Conservation (phyloP, 2,797 vertebrate genomes). For the Gymnocypris eckloni region DNA sequence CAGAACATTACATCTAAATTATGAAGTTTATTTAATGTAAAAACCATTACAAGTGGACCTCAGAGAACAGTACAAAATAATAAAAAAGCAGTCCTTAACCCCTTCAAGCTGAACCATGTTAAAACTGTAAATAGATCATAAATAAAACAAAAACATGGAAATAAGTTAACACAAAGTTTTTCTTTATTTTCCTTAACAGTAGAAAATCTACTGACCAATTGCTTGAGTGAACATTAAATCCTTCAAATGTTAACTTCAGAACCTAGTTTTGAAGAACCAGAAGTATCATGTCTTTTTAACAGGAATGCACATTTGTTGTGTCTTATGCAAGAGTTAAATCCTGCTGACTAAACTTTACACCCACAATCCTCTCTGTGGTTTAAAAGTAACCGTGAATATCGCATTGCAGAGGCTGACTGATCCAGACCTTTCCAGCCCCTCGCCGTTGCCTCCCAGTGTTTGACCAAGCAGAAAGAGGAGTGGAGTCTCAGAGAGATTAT, state of each 20-base stretch:
- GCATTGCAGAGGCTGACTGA: conserved; percentile 40
- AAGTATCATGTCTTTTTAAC: neutral
- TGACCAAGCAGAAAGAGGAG: conserved; percentile 65
- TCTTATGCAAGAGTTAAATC: conserved; percentile 22
- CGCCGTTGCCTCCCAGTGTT: conserved; percentile 60
- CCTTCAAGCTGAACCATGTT: neutral
- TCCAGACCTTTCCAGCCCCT: conserved; percentile 30
- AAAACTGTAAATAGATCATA: neutral
- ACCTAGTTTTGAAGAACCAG: neutral
- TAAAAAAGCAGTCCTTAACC: too few relatives aligned
- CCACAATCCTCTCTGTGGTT: conserved; percentile 17
- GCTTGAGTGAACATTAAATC: neutral
- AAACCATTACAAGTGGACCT: too few relatives aligned
- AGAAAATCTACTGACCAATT: neutral
- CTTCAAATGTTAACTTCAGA: neutral
- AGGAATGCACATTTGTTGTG: neutral
- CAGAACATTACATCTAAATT: too few relatives aligned
- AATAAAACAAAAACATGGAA: neutral
- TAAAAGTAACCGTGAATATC: conserved; percentile 4
- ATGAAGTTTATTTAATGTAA: too few relatives aligned
- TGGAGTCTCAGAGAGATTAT: conserved; percentile 54
- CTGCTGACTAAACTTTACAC: conserved; percentile 8
- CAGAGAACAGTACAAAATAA: too few relatives aligned
- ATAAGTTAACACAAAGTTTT: neutral
- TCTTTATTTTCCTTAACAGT: neutral